Conservation (phyloP, 2,113 vertebrate genomes). For the Papio anubis region DNA sequence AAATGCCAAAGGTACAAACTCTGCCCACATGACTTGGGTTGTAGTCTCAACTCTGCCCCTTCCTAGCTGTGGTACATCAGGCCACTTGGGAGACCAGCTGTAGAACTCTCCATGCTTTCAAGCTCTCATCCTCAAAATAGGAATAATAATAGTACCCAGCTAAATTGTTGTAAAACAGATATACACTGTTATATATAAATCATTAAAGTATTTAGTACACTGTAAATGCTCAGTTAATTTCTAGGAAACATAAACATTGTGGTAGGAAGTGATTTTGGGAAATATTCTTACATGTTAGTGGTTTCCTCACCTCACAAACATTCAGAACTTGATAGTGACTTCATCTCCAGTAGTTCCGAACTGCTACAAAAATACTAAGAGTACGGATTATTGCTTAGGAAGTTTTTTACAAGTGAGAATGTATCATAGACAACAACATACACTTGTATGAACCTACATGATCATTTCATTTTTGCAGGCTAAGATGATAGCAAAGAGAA, state of each 20-base stretch:
- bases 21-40: not conserved
- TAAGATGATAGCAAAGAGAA: not conserved
- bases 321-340: not conserved
- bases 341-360: not conserved
- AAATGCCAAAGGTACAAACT: not conserved
- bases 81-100: not conserved
- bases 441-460: not conserved
- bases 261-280: not conserved
- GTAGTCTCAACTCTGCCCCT: not conserved
- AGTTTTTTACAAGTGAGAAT: slow-evolving; percentile 6
- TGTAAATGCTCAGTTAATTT: not conserved
- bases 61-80: not conserved
- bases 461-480: not conserved
- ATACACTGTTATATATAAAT: not conserved
- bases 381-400: not conserved
- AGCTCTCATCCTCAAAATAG: not conserved
- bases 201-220: not conserved
- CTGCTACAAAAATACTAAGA: not conserved
- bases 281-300: not conserved
- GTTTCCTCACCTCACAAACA: not conserved
- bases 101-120: not conserved
- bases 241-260: not conserved
- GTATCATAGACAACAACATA: not conserved
- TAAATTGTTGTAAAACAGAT: not conserved
- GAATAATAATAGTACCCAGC: not conserved